Evolutionary conservation across 1,140 invertebrate species (phyloP), one percentile per base, ranked within the genome.

Genomic region (Dendroctonus valens): DNA sequence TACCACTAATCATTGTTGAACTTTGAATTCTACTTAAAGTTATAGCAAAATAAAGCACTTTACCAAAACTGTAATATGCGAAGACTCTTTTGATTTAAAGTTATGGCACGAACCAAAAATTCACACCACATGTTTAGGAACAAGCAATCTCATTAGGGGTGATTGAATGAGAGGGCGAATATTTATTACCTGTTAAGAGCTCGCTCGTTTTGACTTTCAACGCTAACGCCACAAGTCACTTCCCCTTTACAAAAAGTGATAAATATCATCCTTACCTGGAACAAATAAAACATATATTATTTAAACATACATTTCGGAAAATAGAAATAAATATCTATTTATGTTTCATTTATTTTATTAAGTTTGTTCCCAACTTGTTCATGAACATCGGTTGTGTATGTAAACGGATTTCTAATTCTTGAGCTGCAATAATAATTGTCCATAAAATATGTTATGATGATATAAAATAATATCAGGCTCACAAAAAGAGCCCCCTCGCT

Each of bases 71-170:
- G 0, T 15, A 26, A n/a, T 15, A n/a, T 46, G 7, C 48, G 9
- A 50, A 50, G 14, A 50, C 46, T 51, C 26, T 41, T 12, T 61
- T 61, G 38, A 61, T 61, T 41, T 12, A 61, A 41, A 61, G 59
- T 51, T 61, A 61, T 51, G 44, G 48, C 59, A 51, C 59, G 39
- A 61, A 46, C 59, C 46, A 61, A 61, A 61, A 51, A 61, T 61
- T 61, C 46, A 61, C 59, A 52, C 59, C 59, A 61, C 59, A 61
- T 61, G 59, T 61, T 49, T 38, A 49, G 59, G 39, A 61, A 61
- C 59, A 51, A 61, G 59, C 37, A 61, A 61, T 61, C 59, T 61
- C 59, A 61, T 61, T 61, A 61, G 59, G 49, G 59, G 59, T 50
- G 59, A 50, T 61, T 51, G 38, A 50, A 61, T 61, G 12, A 37